Percentiles rank a stretch among this genome's conserved stretches.
These are phyloP conservation scores for Drosophila hydei DNA, from an alignment of 1,140 invertebrate species.

Conservation along the genomic window DNA sequence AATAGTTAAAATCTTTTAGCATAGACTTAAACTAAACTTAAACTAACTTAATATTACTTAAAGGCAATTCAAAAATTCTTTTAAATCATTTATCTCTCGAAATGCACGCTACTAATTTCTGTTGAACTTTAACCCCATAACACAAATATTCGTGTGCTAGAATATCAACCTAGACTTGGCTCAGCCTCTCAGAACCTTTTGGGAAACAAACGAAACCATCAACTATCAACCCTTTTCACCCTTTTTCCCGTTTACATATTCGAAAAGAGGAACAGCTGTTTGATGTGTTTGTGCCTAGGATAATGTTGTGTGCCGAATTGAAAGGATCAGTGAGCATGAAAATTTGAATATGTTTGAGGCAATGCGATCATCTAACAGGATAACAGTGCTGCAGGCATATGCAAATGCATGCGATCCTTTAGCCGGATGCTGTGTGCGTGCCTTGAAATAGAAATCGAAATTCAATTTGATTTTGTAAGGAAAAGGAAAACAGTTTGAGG, in stretches of 20 bases:
- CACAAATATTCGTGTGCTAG: neutral
- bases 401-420: constrained; percentile 23
- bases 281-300: constrained; percentile 22
- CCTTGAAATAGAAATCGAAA: constrained; percentile 37
- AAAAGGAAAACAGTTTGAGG: constrained; percentile 12
- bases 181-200: constrained; percentile 12
- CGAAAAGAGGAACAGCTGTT: constrained; percentile 58
- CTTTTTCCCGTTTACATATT: neutral
- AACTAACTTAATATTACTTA: too few relatives aligned
- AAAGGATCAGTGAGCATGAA: constrained; percentile 45
- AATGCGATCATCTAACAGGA: constrained; percentile 21
- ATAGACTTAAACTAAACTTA: too few relatives aligned
- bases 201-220: constrained; percentile 1
- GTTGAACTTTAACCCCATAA: constrained; percentile 15
- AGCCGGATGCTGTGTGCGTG: constrained; percentile 68
- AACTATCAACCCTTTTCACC: constrained; percentile 52
- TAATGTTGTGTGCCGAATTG: constrained; percentile 17
- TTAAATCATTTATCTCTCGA: constrained; percentile 10
- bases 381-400: constrained; percentile 25
- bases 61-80: neutral
- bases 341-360: constrained; percentile 39
- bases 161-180: constrained; percentile 4
- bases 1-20: too few relatives aligned
- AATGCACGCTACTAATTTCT: constrained; percentile 32
- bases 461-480: constrained; percentile 7